Percentiles rank a stretch among this genome's conserved stretches.
Conservation (phyloP, 2,888 invertebrate genomes). For the Xestia ashworthii region DNA sequence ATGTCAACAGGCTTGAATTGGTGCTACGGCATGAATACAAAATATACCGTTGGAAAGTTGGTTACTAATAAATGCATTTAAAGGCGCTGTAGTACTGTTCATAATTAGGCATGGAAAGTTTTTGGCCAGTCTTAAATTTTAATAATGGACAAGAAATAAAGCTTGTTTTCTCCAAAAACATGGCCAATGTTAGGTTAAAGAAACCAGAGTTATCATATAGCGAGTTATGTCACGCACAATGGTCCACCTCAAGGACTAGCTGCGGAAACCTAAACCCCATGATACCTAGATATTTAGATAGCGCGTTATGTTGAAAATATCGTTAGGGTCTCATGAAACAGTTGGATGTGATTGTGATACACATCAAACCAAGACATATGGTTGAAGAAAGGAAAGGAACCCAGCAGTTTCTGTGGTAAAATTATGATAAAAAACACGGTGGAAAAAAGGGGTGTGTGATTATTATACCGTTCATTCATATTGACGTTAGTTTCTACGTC, state of each 20-base stretch:
- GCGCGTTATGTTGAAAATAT: background rate
- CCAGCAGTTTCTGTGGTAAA: background rate
- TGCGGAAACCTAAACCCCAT: no score
- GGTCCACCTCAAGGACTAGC: no score
- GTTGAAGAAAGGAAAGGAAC: background rate
- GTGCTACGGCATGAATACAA: background rate
- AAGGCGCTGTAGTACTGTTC: background rate
- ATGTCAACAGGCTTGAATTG: background rate
- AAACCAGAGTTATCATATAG: background rate
- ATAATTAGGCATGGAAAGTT: background rate
- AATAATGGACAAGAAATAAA: background rate
- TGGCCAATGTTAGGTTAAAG: background rate
- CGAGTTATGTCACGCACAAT: background rate
- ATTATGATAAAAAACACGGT: no score
- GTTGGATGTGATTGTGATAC: background rate
- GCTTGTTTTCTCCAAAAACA: background rate
- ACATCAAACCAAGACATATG: background rate
- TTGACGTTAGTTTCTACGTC: background rate
- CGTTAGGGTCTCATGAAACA: background rate
- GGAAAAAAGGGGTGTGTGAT: no score
- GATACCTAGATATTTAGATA: background rate
- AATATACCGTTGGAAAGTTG: background rate
- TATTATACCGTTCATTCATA: background rate
- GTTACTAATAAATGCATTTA: background rate
- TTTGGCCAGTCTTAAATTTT: background rate